Evolutionary conservation across 2,888 invertebrate genomes (phyloP), one percentile per base, ranked within the genome.

Genomic region (Mesoligia furuncula): DNA sequence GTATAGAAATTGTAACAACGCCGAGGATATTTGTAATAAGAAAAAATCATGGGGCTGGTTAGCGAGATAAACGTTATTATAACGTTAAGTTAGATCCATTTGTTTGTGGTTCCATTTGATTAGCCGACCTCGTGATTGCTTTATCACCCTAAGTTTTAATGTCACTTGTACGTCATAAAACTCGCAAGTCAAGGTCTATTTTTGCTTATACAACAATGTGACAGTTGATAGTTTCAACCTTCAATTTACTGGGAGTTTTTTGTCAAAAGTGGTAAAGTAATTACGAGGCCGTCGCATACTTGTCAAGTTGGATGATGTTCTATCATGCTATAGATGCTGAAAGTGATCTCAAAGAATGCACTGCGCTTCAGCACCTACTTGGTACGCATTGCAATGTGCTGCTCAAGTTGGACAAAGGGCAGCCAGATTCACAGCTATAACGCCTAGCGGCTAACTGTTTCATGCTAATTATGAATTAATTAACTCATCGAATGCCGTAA

Each of bases 391-490:
- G 77, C 59, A 36, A 67, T 61, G 48, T 59, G 15, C 48, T 51
- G 13, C 54, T 9, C 42, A 36, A 13, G 1, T 31, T 65, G 8
- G 15, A 59, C 0, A 11, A 64, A 59, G 8, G 57, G 39, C 45
- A 39, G 42, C 57, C n/a, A 59, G 54, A 78, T 73, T 48, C 48
- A 73, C 57, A 48, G 39, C 42, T 79, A 62, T 20, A 54, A n/a
- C 3, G 54, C 24, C 54, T 57, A 51, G 4, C 27, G 3, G 27
- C 27, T 64, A 78, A 78, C 72, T 79, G 36, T n/a, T 45, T 54
- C 36, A 36, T 75, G 54, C 5, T 73, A 42, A n/a, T 66, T 42
- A 75, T 81, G 17, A 67, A 81, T 66, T 45, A 27, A 36, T 27
- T 61, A n/a, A n/a, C n/a, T n/a, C n/a, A n/a, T n/a, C n/a, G n/a